Percentiles rank a stretch among this genome's conserved stretches.
These are phyloP conservation scores for Calameuta idolon DNA, from an alignment of 2,888 invertebrate genomes.

Conservation along the genomic window DNA sequence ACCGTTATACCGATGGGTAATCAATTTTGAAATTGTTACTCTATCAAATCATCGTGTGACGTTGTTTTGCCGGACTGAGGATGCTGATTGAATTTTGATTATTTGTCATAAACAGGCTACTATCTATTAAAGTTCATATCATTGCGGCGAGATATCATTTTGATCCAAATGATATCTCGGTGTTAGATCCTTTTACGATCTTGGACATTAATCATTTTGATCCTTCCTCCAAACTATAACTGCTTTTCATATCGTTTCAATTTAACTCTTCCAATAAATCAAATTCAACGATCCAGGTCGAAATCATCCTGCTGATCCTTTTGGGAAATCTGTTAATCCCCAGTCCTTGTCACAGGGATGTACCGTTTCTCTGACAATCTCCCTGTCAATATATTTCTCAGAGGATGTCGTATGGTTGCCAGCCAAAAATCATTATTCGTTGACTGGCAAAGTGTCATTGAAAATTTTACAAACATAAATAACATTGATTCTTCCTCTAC, in stretches of 20 bases:
- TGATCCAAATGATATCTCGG: not conserved
- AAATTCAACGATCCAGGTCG: not conserved
- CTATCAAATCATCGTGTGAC: not conserved
- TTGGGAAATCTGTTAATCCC: not conserved
- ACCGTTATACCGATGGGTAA: not conserved
- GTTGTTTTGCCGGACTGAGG: not conserved
- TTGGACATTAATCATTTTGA: not conserved
- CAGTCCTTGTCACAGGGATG: not conserved
- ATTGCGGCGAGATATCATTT: not conserved
- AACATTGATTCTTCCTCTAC: too few relatives aligned
- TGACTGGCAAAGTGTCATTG: not conserved
- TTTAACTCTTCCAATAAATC: not conserved
- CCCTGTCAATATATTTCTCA: not conserved
- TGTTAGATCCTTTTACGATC: not conserved
- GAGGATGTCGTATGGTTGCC: not conserved
- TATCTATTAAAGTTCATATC: not conserved
- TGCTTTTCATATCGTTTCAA: not conserved
- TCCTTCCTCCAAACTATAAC: not conserved
- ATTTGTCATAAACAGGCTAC: not conserved
- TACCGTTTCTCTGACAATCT: not conserved
- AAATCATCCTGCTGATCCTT: not conserved
- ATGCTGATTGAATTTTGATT: not conserved
- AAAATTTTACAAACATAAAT: not conserved
- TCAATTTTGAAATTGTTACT: not conserved
- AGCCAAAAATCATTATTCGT: not conserved